Percentiles rank a stretch among this genome's conserved stretches.
Evolutionary conservation across 2,888 invertebrate genomes (phyloP).

Genomic region (Drosophila maculinotata): DNA sequence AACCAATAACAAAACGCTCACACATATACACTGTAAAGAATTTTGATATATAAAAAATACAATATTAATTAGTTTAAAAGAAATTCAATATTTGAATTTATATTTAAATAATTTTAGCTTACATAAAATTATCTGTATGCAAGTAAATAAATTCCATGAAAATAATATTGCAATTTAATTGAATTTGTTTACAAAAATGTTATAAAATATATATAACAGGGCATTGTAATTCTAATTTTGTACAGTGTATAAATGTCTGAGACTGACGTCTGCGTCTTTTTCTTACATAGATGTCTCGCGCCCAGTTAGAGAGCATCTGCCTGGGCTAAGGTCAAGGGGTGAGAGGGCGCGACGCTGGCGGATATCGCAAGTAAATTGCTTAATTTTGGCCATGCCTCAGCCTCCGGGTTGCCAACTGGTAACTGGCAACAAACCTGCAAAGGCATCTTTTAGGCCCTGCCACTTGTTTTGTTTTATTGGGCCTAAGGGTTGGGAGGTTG

Average conservation of each 20-base stretch:
- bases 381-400: conserved; percentile 73
- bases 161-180: too few relatives aligned
- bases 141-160: too few relatives aligned
- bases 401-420: too few relatives aligned
- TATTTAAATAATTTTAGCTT: too few relatives aligned
- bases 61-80: too few relatives aligned
- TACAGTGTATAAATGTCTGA: conserved; percentile 14
- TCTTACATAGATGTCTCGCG: conserved; percentile 47
- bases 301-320: conserved; percentile 45
- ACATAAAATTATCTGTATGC: too few relatives aligned
- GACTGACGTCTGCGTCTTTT: conserved; percentile 42
- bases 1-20: conserved; percentile 11
- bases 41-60: neutral
- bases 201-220: too few relatives aligned
- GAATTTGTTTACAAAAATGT: too few relatives aligned
- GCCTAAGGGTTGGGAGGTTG: conserved; percentile 40
- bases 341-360: conserved; percentile 55
- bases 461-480: conserved; percentile 76
- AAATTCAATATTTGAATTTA: too few relatives aligned
- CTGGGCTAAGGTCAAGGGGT: conserved; percentile 56
- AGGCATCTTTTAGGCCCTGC: conserved; percentile 43
- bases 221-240: neutral
- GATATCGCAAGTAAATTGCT: conserved; percentile 81
- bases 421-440: too few relatives aligned
- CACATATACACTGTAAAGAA: conserved; percentile 21